Evolutionary conservation across 2,888 invertebrate genomes (phyloP).

Genomic region (Leptinotarsa rubiginosa): DNA sequence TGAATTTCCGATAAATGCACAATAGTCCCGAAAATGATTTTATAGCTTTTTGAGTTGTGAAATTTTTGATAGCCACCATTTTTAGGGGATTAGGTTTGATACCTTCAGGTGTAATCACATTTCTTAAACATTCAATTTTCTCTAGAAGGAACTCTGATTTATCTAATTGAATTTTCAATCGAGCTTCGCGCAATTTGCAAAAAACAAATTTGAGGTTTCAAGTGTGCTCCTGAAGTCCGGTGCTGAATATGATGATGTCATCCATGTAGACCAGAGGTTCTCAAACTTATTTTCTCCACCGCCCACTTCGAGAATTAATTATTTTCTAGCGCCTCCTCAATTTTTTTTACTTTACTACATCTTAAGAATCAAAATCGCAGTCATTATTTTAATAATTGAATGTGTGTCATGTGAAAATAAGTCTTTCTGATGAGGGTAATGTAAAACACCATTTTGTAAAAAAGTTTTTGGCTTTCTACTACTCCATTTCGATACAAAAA

Average conservation of each 20-base stretch:
- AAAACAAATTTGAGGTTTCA: conserved; percentile 26
- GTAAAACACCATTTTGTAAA: no score
- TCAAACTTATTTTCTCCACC: no score
- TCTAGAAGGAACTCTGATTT: conserved; percentile 52
- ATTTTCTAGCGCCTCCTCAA: no score
- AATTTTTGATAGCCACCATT: conserved; percentile 51
- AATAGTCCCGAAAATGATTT: conserved; percentile 51
- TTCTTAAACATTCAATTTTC: conserved; percentile 56
- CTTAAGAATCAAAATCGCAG: no score
- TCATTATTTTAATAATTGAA: no score
- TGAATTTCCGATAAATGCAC: conserved; percentile 42
- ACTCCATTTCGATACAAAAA: no score
- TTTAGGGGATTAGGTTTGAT: conserved; percentile 58
- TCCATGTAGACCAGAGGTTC: conserved; percentile 26
- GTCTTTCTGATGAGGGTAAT: no score
- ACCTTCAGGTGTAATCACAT: conserved; percentile 55
- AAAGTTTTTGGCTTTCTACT: no score
- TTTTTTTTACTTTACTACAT: no score
- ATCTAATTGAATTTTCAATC: conserved; percentile 53
- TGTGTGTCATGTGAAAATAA: no score
- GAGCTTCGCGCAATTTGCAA: conserved; percentile 26
- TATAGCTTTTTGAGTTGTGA: conserved; percentile 51
- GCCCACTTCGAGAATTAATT: no score
- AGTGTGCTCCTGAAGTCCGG: conserved; percentile 8
- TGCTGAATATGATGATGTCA: background rate